Evolutionary conservation across 1,140 invertebrate genomes (phyloP).

Genomic region (Thaumetopoea pityocampa): DNA sequence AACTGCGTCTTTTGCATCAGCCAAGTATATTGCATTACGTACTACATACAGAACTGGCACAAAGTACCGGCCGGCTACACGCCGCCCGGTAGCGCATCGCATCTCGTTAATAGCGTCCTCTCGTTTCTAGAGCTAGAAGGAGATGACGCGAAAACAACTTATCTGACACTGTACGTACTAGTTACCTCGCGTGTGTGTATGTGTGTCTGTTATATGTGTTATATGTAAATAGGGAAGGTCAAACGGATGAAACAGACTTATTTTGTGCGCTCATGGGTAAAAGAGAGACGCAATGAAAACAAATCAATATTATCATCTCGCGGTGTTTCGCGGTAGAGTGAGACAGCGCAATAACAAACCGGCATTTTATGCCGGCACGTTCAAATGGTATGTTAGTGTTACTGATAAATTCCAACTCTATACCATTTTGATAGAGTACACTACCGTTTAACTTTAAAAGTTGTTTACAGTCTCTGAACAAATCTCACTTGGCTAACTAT

Average conservation of each 20-base stretch:
- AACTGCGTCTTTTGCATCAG: no score
- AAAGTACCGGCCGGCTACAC: slow-evolving; percentile 26
- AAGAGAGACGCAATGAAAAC: slow-evolving; percentile 73
- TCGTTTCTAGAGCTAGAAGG: slow-evolving; percentile 48
- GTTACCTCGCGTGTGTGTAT: no score
- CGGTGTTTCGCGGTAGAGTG: slow-evolving; percentile 53
- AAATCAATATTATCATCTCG: slow-evolving; percentile 72
- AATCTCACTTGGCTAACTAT: slow-evolving; percentile 30
- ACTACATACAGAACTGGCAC: slow-evolving; percentile 14
- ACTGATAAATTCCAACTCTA: slow-evolving; percentile 38
- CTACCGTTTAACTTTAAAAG: slow-evolving; percentile 13
- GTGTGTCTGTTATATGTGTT: slow-evolving; percentile 12
- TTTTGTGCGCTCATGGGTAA: slow-evolving; percentile 37
- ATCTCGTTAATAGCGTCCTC: slow-evolving; percentile 42
- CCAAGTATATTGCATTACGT: no score
- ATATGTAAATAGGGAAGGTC: slow-evolving; percentile 67
- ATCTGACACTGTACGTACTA: slow-evolving; percentile 48
- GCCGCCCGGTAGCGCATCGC: slow-evolving; percentile 26
- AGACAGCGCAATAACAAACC: slow-evolving; percentile 67
- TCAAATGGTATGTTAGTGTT: slow-evolving; percentile 27
- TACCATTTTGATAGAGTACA: slow-evolving; percentile 21
- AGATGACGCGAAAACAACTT: slow-evolving; percentile 74
- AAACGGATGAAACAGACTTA: slow-evolving; percentile 44
- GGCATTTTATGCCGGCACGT: slow-evolving; percentile 53
- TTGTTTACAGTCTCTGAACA: slow-evolving; percentile 31